Evolutionary conservation across 2,888 invertebrate species (phyloP).

Genomic region (Oxystoma pomonae): DNA sequence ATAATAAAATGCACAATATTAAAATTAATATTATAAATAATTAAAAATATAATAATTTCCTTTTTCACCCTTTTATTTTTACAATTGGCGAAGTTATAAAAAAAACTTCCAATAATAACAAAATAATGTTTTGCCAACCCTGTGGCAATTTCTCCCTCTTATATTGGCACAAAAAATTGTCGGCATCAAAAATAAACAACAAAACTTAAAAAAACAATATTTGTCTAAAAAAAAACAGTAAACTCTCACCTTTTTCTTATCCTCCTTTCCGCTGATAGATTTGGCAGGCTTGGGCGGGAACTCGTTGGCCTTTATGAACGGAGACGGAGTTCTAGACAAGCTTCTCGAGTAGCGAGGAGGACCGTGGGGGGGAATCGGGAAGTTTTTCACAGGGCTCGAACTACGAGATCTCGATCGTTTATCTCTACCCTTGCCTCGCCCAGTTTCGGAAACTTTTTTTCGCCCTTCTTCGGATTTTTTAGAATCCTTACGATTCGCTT

Average conservation of each 20-base stretch:
- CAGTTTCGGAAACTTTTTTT: slow-evolving; percentile 38
- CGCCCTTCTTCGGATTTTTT: slow-evolving; percentile 31
- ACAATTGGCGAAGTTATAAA: too few relatives aligned
- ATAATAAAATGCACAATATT: too few relatives aligned
- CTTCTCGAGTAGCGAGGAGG: slow-evolving; percentile 63
- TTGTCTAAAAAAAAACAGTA: too few relatives aligned
- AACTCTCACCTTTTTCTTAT: slow-evolving; percentile 50
- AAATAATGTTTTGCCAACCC: too few relatives aligned
- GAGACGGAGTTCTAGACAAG: slow-evolving; percentile 81
- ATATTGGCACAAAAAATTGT: too few relatives aligned
- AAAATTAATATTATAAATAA: too few relatives aligned
- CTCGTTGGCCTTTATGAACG: slow-evolving; percentile 70
- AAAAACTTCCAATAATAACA: too few relatives aligned
- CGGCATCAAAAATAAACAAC: too few relatives aligned
- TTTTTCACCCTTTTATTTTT: too few relatives aligned
- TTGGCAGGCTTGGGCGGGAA: slow-evolving; percentile 50
- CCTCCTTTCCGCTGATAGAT: slow-evolving; percentile 44
- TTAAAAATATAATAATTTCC: too few relatives aligned
- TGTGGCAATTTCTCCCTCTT: too few relatives aligned
- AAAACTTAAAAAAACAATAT: too few relatives aligned
- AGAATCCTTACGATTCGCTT: background rate
- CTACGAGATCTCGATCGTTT: slow-evolving; percentile 44
- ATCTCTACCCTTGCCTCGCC: slow-evolving; percentile 35
- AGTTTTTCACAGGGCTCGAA: slow-evolving; percentile 38
- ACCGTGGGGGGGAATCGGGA: slow-evolving; percentile 45